phyloP scores from a whole-genome alignment of 2,888 invertebrate species.

The Punctoribates punctum region DNA sequence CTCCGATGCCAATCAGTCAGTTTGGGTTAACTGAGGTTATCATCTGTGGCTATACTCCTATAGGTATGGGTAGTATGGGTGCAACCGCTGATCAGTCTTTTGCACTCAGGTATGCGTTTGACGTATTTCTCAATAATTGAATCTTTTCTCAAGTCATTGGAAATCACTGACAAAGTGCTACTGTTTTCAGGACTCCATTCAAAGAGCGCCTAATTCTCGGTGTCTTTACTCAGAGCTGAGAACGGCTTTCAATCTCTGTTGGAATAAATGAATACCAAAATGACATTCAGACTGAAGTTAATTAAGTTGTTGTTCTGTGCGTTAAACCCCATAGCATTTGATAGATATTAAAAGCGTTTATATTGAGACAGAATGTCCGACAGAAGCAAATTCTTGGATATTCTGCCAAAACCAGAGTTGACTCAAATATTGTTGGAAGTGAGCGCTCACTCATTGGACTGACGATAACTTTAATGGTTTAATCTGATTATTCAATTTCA shows the following conservation, averaged over 20 bases:
- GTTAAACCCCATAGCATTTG: not conserved
- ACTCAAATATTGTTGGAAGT: not conserved
- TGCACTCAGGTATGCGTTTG: not conserved
- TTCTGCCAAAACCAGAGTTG: constrained; percentile 2
- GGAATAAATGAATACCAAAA: constrained; percentile 27
- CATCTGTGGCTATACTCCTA: constrained; percentile 9
- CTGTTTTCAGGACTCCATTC: no score
- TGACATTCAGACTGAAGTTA: constrained; percentile 32
- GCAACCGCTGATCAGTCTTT: constrained; percentile 31
- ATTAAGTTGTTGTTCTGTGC: constrained; percentile 37
- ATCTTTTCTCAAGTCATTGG: not conserved
- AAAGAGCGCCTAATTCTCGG: not conserved
- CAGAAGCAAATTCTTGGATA: not conserved
- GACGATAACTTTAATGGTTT: constrained; percentile 3
- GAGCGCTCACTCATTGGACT: not conserved
- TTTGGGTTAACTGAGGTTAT: constrained; percentile 27
- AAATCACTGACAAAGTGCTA: constrained; percentile 1
- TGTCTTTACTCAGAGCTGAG: no score
- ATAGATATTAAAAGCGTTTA: constrained; percentile 5
- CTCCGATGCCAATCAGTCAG: constrained; percentile 33
- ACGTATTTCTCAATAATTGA: not conserved
- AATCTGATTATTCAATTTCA: constrained; percentile 24
- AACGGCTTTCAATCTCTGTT: not conserved
- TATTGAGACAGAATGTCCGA: not conserved
- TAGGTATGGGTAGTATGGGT: constrained; percentile 11